These are phyloP conservation scores for Calypte anna DNA, from an alignment of 2,113 vertebrate species.

Conservation along the genomic window DNA sequence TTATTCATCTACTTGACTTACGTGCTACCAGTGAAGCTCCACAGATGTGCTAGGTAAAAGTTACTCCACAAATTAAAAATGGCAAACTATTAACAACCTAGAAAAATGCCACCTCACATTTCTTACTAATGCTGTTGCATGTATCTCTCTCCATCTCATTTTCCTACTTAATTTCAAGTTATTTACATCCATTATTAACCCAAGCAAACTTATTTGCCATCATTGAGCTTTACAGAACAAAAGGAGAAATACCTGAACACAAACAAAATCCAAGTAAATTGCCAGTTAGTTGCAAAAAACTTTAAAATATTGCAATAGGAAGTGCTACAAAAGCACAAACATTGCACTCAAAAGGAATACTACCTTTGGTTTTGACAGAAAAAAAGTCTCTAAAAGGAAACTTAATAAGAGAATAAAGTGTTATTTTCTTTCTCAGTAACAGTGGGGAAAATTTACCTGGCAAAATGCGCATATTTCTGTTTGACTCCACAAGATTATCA, in stretches of 20 bases:
- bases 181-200: neutral
- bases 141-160: neutral
- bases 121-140: neutral
- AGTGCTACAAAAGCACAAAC: neutral
- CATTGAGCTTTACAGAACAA: neutral
- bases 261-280: neutral
- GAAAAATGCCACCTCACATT: neutral
- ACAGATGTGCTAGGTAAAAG: neutral
- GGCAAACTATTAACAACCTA: neutral
- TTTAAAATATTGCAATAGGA: neutral
- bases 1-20: neutral
- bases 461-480: slow-evolving; percentile 85
- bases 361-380: neutral
- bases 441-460: slow-evolving; percentile 81
- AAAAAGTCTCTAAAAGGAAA: neutral
- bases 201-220: neutral
- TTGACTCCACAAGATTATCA: slow-evolving; percentile 84
- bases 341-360: neutral
- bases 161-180: neutral
- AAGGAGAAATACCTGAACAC: neutral
- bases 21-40: neutral
- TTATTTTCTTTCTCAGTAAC: neutral
- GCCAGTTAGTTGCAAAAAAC: neutral
- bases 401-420: neutral
- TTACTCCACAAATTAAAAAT: neutral